These are phyloP conservation scores for Steinernema khuongi DNA, from an alignment of 1,140 invertebrate genomes.

Conservation along the genomic window DNA sequence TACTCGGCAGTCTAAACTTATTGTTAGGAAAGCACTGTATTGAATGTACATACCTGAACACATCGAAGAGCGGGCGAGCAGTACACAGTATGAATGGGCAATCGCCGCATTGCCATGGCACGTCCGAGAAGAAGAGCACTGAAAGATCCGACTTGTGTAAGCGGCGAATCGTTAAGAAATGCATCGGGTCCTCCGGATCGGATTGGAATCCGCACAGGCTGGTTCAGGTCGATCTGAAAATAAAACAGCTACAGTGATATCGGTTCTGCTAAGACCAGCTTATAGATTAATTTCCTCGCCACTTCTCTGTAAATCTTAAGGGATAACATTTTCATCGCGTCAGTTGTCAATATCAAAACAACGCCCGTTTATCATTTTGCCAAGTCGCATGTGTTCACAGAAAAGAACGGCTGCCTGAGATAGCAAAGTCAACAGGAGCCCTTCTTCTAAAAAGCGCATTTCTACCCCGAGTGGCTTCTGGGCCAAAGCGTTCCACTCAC, in stretches of 20 bases:
- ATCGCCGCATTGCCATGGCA: slow-evolving; percentile 5
- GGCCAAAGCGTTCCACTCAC: no score
- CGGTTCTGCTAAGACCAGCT: background rate
- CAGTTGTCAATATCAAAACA: no score
- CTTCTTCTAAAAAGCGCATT: no score
- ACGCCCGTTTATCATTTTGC: no score
- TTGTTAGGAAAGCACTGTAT: background rate
- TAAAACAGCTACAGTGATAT: background rate
- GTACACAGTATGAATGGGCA: slow-evolving; percentile 26
- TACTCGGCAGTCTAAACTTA: slow-evolving; percentile 2
- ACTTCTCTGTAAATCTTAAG: background rate
- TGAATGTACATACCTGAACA: slow-evolving; percentile 26
- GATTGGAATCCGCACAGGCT: slow-evolving; percentile 22
- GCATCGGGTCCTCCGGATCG: slow-evolving; percentile 24
- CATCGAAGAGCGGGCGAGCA: slow-evolving; percentile 32
- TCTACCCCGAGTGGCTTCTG: no score
- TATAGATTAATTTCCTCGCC: background rate
- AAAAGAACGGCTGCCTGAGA: no score
- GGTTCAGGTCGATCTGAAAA: slow-evolving; percentile 27
- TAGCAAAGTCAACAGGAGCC: no score
- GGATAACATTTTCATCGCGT: no score
- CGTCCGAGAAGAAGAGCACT: slow-evolving; percentile 34
- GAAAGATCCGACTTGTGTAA: slow-evolving; percentile 29
- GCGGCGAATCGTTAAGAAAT: slow-evolving; percentile 34
- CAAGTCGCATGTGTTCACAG: no score